phyloP scores from a whole-genome alignment of 64 coral and sea anemone species.

The Stichodactyla helianthus region DNA sequence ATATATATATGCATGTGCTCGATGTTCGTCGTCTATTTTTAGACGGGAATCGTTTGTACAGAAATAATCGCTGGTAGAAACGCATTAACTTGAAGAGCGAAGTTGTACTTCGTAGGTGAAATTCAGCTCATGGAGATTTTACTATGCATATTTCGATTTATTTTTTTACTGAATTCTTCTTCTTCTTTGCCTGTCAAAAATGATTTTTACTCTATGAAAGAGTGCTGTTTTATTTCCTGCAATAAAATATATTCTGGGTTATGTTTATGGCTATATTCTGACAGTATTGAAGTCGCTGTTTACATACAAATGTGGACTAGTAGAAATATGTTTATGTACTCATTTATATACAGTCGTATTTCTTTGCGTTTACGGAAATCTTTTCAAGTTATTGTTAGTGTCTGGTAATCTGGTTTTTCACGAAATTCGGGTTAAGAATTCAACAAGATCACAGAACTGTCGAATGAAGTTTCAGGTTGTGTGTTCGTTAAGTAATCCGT shows the following conservation, averaged over 20 bases:
- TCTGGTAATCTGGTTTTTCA: not conserved
- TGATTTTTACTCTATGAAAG: not conserved
- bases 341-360: not conserved
- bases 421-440: not conserved
- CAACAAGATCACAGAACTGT: not conserved
- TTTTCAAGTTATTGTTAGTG: not conserved
- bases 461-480: not conserved
- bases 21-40: not conserved
- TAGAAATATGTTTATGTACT: not conserved
- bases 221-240: not conserved
- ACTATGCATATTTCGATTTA: not conserved
- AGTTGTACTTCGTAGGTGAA: not conserved
- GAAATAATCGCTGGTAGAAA: not conserved
- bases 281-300: not conserved
- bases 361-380: not conserved
- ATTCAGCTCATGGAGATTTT: not conserved
- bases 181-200: not conserved
- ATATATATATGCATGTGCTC: not conserved
- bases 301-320: not conserved
- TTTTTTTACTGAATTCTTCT: not conserved
- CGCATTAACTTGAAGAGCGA: not conserved
- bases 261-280: not conserved
- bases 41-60: not conserved
- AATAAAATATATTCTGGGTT: not conserved
- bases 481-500: not conserved